Evolutionary conservation across 1,140 invertebrate genomes (phyloP), one percentile per base, ranked within the genome.

Genomic region (Sinella curviseta): DNA sequence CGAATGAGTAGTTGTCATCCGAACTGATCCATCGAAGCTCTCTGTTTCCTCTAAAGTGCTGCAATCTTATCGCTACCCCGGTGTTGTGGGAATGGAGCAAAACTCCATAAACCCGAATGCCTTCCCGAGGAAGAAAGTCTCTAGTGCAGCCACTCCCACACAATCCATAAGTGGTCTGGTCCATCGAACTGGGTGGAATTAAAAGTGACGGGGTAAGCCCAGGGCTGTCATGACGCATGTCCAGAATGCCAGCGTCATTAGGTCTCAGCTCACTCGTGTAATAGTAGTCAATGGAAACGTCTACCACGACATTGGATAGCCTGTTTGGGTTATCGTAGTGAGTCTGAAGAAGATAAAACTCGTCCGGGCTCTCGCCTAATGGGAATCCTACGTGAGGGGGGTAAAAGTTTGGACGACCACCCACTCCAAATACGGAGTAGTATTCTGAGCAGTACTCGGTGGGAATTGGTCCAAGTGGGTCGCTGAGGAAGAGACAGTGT

Each of bases 301-400:
- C 16, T 16, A 48, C 24, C 3, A 3, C 20, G 4, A 48, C 1
- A 12, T 75, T 36, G 36, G 17, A 26, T 14, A 48, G 20, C 14
- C 2, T 24, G 20, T 75, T 26, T 36, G 74, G 74, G 35, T 75
- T 75, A 24, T 75, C 74, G 35, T 75, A 75, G 35, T 75, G 74
- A 17, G 28, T 24, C 24, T 75, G 74, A 16, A 75, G 24, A 1
- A 14, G 16, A 26, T 36, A 48, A 20, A 39, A 2, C 2, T 36
- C 35, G 35, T 75, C 74, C 3, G 30, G 26, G 26, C 14, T 14
- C 8, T 14, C 2, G 16, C 8, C 14, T 1, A 75, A n/a, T 1
- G 74, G 33, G 26, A 75, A n/a, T 24, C 74, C 74, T 16, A 30
- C 74, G 39, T 75, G 33, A 1, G 35, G 33, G 1, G 74, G 74